Conservation (phyloP, 2,888 invertebrate genomes). For the Lepas anatifera region DNA sequence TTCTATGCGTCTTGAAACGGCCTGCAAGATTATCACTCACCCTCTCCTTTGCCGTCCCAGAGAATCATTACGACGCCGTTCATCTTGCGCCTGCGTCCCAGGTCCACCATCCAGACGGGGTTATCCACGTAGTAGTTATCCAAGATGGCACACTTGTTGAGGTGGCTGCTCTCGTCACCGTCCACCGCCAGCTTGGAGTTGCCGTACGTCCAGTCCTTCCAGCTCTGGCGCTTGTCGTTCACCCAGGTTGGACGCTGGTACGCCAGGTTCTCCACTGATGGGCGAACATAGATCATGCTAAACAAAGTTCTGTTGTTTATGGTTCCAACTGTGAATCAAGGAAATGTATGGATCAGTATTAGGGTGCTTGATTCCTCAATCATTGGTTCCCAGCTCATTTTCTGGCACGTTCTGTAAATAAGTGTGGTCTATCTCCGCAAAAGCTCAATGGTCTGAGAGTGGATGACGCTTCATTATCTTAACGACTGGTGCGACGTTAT, state of each 20-base stretch:
- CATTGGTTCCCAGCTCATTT: too few species aligned
- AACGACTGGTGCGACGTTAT: too few species aligned
- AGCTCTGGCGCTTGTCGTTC: conserved; percentile 40
- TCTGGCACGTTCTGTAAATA: too few species aligned
- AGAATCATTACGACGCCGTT: conserved; percentile 39
- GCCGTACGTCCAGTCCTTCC: conserved; percentile 34
- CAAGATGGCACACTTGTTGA: conserved; percentile 39
- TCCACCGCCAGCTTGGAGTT: conserved; percentile 38
- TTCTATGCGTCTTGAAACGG: too few species aligned
- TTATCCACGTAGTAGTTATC: conserved; percentile 42
- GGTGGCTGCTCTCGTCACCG: conserved; percentile 34
- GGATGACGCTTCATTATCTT: too few species aligned
- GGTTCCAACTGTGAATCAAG: too few species aligned
- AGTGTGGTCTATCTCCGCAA: too few species aligned
- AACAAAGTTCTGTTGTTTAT: conserved; percentile 5
- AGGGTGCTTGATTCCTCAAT: too few species aligned
- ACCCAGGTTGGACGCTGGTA: conserved; percentile 40
- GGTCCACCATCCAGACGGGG: conserved; percentile 41
- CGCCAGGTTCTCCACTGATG: conserved; percentile 42
- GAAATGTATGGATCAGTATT: too few species aligned
- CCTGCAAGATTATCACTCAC: too few species aligned
- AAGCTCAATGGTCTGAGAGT: too few species aligned
- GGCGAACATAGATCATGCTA: conserved; percentile 18
- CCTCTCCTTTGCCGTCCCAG: conserved; percentile 38
- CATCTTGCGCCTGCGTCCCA: conserved; percentile 35